Evolutionary conservation across 2,797 vertebrate species (phyloP), one percentile per base, ranked within the genome.

Genomic region (Catamblyrhynchus diadema): DNA sequence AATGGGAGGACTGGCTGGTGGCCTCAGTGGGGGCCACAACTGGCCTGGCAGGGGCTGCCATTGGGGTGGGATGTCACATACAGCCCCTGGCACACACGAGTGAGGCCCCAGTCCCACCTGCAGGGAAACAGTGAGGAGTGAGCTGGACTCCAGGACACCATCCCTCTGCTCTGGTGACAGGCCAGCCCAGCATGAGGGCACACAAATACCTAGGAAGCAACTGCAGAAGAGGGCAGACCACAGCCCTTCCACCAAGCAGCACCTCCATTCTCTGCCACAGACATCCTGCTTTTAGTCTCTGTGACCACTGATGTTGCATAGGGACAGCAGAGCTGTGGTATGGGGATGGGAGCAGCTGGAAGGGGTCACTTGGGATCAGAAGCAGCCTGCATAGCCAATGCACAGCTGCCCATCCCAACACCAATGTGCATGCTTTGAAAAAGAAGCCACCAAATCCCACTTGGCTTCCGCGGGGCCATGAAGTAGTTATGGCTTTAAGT

Each of bases 391-490:
- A 3, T 6, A 27, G 30, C 19, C 17, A 59, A 2, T 0, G 8
- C 8, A 35, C 44, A 66, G 42, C 18, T 30, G 16, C 37, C 53
- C 4, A 1, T 30, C 35, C 44, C 65, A 67, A 25, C 30, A 74
- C 13, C 27, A 8, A 3, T 1, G 20, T 32, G 9, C 54, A 32
- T 1, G 2, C n/a, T 57, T 39, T 30, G 35, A 64, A 79, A 73
- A 30, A 59, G 11, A 82, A 81, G 51, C 35, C 54, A 54, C 20
- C 70, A 86, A 73, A 44, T 25, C 44, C 33, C 28, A 16, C 21
- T n/a, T 32, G 73, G 62, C n/a, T 61, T 33, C 35, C 0, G 0
- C 1, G 14, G 48, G 23, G 42, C 57, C 0, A 0, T 37, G 81
- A 81, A 47, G 39, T 27, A 80, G 35, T 69, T 0, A 0, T 8